Evolutionary conservation across 2,113 vertebrate species (phyloP), one percentile per base, ranked within the genome.

Genomic region (Xiphophorus hellerii): DNA sequence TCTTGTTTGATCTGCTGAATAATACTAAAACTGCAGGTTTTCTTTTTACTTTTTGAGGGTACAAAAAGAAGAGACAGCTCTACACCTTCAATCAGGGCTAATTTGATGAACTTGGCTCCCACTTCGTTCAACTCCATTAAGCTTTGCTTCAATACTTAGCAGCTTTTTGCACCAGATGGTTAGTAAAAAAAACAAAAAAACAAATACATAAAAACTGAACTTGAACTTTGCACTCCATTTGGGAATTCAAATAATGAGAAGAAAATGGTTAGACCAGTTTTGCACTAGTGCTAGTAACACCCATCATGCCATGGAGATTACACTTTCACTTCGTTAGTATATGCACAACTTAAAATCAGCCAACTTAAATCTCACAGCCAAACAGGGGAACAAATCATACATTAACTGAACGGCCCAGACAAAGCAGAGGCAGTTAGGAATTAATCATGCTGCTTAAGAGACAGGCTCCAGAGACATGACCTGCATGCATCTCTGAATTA

Each of bases 401-500:
- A 82, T 83, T 60, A 76, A 84, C 69, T 70, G 27, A 75, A 69
- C 27, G 8, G 30, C 22, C 44, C 66, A 68, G 77, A 27, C 75
- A 68, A 71, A 67, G 71, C 74, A 37, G 35, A 67, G n/a, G 35
- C 58, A 76, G 74, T 68, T 71, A 68, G 51, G 70, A 82, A 85
- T 90, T 86, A 35, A 84, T 84, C 73, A 75, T 14, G 72, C 77
- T 60, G 74, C 74, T 86, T 84, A 73, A 84, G 51, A 66, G 73
- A 84, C 48, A 14, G 60, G 29, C 77, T 33, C 64, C 44, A 31
- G 12, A 80, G 78, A 80, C 83, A 82, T 73, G 42, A 84, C 83
- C 82, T 85, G 84, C 83, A 72, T 81, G 71, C 61, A 54, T 62
- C 70, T 76, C 85, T 95, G 84, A 95, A 93, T 94, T 91, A 95